Conservation (phyloP, 2,113 vertebrate genomes). For the Catagonus wagneri region DNA sequence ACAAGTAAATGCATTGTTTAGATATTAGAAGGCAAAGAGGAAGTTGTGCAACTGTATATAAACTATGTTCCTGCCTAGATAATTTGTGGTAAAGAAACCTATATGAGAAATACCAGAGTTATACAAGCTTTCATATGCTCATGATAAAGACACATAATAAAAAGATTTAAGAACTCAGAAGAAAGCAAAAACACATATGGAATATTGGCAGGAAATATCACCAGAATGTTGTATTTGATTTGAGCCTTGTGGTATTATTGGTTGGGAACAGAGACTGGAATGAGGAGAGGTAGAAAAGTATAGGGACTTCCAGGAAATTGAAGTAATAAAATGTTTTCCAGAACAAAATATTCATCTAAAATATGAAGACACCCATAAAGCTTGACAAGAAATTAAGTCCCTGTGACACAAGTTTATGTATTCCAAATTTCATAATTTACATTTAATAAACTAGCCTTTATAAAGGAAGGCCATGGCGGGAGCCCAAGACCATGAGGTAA, state of each 20-base stretch:
- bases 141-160: background rate
- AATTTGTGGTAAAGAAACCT: background rate
- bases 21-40: background rate
- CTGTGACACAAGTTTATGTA: background rate
- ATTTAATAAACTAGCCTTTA: background rate
- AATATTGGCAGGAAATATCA: background rate
- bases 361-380: background rate
- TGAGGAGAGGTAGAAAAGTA: background rate
- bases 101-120: background rate
- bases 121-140: background rate
- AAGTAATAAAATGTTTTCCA: too few species aligned
- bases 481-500: background rate
- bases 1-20: background rate
- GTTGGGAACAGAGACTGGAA: background rate
- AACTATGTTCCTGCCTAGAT: background rate
- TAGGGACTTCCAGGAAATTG: background rate
- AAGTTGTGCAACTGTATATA: background rate
- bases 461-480: background rate
- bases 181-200: background rate
- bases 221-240: background rate
- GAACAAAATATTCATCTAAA: too few species aligned
- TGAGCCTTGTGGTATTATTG: background rate
- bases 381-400: background rate
- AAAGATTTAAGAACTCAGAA: background rate
- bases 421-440: background rate